Percentiles rank a stretch among this genome's conserved stretches.
Evolutionary conservation across 2,113 vertebrate genomes (phyloP).

Genomic region (Hoplias malabaricus): DNA sequence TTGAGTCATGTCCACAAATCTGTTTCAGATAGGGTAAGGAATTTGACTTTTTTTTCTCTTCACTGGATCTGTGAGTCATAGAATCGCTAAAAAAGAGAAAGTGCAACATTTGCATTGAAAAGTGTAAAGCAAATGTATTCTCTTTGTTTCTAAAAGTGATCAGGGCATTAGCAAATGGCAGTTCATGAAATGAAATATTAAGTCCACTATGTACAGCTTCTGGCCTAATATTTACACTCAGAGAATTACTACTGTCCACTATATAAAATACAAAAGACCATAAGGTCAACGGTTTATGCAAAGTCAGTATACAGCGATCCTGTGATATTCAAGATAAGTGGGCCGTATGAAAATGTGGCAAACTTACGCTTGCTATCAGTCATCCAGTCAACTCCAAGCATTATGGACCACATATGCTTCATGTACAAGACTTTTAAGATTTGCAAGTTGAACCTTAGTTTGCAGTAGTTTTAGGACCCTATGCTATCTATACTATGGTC

Average conservation of each 20-base stretch:
- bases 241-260: not conserved
- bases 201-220: not conserved
- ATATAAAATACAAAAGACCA: not conserved
- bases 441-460: not conserved
- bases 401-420: not conserved
- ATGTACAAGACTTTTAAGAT: not conserved
- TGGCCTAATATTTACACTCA: not conserved
- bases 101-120: not conserved
- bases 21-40: not conserved
- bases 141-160: too few relatives aligned
- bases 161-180: too few relatives aligned
- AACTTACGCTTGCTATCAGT: not conserved
- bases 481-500: not conserved
- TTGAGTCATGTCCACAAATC: not conserved
- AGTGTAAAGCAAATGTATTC: not conserved
- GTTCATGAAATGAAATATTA: too few relatives aligned
- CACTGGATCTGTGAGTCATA: not conserved
- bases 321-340: not conserved
- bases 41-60: not conserved
- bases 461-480: not conserved
- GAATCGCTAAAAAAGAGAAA: not conserved
- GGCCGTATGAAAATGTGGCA: not conserved
- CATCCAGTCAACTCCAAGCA: not conserved
- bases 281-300: slow-evolving; percentile 32
- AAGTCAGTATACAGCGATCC: not conserved